phyloP scores from a whole-genome alignment of 2,888 invertebrate species.

The Drosophila nr. perissopoda region DNA sequence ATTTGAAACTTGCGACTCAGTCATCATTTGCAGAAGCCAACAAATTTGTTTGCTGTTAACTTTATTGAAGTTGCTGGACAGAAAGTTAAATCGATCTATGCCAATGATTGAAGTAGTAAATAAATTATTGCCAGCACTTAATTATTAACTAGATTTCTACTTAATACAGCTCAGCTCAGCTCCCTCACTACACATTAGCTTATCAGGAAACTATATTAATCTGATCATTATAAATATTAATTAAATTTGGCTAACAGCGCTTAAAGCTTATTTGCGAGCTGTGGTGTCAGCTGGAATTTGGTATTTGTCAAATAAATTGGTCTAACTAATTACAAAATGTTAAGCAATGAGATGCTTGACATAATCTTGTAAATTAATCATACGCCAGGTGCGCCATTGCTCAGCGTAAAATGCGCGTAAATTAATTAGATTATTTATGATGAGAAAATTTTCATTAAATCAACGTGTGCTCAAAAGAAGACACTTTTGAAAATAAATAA shows the following conservation, averaged over 20 bases:
- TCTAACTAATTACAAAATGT: conserved; percentile 29
- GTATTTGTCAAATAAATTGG: conserved; percentile 45
- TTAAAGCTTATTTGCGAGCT: conserved; percentile 1
- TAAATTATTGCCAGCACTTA: not conserved
- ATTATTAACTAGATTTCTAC: not conserved
- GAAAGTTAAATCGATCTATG: conserved; percentile 1
- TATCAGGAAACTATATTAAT: conserved; percentile 14
- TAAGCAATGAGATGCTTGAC: conserved; percentile 8
- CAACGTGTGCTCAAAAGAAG: conserved; percentile 42
- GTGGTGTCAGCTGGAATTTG: conserved; percentile 6
- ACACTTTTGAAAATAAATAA: not conserved
- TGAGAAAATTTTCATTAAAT: conserved; percentile 70
- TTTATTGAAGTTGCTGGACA: conserved; percentile 8
- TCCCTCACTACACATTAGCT: not conserved
- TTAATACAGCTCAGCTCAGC: no score
- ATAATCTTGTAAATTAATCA: conserved; percentile 64
- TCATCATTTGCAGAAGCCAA: conserved; percentile 8
- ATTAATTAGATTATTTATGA: conserved; percentile 74
- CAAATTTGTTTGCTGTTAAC: conserved; percentile 5
- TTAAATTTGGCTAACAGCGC: conserved; percentile 25
- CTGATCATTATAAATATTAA: conserved; percentile 34
- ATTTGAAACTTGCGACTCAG: conserved; percentile 9
- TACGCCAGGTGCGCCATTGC: conserved; percentile 64
- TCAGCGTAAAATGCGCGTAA: conserved; percentile 35
- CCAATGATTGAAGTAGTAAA: not conserved